Evolutionary conservation across 1,140 invertebrate genomes (phyloP).

Genomic region (Planococcus citri): DNA sequence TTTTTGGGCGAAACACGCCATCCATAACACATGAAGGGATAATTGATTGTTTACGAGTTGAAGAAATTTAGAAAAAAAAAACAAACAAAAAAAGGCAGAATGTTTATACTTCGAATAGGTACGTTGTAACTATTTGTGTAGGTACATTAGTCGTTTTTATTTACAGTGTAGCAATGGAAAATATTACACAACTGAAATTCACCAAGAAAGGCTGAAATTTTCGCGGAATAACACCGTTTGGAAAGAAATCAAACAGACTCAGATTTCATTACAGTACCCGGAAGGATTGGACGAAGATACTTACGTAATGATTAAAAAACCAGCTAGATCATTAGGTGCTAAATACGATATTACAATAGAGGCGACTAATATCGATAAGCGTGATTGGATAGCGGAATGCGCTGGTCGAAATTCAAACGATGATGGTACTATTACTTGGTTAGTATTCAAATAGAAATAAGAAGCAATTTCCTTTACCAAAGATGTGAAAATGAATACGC

Average conservation of each 20-base stretch:
- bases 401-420: neutral
- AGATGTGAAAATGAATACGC: no score
- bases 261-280: neutral
- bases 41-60: no score
- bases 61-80: no score
- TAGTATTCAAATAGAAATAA: neutral
- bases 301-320: neutral
- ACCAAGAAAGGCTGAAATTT: constrained; percentile 1
- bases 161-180: constrained; percentile 15
- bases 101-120: no score
- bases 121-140: no score
- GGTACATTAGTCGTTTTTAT: no score
- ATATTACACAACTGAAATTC: neutral
- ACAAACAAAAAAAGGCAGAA: no score
- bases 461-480: neutral
- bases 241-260: neutral
- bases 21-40: no score
- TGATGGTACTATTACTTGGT: constrained; percentile 6
- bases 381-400: constrained; percentile 23
- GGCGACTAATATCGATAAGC: constrained; percentile 23
- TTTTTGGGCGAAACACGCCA: no score
- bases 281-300: neutral
- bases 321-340: neutral
- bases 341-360: constrained; percentile 22
- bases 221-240: neutral